Evolutionary conservation across 2,797 vertebrate species (phyloP), one percentile per base, ranked within the genome.

Genomic region (Australoheros facetus): DNA sequence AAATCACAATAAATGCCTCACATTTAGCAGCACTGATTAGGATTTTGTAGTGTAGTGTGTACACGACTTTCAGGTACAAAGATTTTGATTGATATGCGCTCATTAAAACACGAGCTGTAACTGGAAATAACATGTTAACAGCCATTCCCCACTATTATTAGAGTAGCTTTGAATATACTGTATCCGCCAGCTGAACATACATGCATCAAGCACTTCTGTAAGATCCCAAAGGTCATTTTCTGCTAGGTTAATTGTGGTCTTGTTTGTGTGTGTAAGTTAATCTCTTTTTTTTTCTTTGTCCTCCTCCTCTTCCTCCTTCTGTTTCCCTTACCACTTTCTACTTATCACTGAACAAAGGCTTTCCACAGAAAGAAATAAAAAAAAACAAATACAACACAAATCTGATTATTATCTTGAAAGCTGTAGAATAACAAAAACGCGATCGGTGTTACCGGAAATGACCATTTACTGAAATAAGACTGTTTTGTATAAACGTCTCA

Each of bases 381-480:
- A 0, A 42, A 26, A 26, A 26, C 28, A 79, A 71, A 34, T 23
- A 21, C 73, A 75, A 71, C 39, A 42, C 64, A 78, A 71, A 81
- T 57, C 54, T 73, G 66, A 72, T 83, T 57, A 55, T 84, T 84
- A 85, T 73, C 57, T 86, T 77, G 70, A 73, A 62, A 73, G 28
- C 78, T 69, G 26, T 42, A 55, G n/a, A 80, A 85, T 21, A 87
- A 79, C 62, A 82, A 73, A 71, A 71, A 64, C 51, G n/a, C 55
- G 32, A 62, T 57, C 21, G 19, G 54, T 79, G 71, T 80, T 83
- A 82, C 71, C 11, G 11, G 74, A 85, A 91, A 78, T 89, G 42
- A 69, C 62, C 26, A n/a, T 69, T 89, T 77, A 78, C 73, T 84
- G 51, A 87, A 85, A 91, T 79, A 10, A 81, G 56, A 79, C 62